phyloP scores from a whole-genome alignment of 2,113 vertebrate species.

The Gymnocephalus cernua region DNA sequence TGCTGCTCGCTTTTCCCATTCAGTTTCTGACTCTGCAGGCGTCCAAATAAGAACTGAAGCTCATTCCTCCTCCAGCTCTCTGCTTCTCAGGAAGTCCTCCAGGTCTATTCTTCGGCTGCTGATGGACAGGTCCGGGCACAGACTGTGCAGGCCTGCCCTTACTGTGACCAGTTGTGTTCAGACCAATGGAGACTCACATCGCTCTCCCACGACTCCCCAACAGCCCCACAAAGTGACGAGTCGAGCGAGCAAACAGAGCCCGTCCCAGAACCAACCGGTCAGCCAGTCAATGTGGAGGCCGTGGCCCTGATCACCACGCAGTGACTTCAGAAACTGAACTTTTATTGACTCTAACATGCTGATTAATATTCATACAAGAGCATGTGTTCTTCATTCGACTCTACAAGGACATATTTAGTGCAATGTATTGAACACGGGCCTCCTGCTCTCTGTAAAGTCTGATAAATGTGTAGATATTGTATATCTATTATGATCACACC shows the following conservation, averaged over 20 bases:
- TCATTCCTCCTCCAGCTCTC: conserved; percentile 2
- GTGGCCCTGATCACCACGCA: conserved; percentile 46
- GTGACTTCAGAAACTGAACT: conserved; percentile 7
- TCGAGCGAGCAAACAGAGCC: conserved; percentile 23
- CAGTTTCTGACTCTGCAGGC: conserved; percentile 10
- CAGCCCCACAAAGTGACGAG: conserved; percentile 2
- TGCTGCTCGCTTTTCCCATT: conserved; percentile 4
- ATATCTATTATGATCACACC: conserved; percentile 16
- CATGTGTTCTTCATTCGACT: background rate
- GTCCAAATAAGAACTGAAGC: background rate
- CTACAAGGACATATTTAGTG: conserved; percentile 5
- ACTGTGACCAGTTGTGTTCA: background rate
- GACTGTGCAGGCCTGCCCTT: background rate
- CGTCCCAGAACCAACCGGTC: background rate
- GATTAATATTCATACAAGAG: background rate
- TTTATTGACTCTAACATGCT: conserved; percentile 8
- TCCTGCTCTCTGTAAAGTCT: conserved; percentile 4
- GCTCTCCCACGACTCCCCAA: background rate
- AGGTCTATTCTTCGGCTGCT: conserved; percentile 31
- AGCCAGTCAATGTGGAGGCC: conserved; percentile 58
- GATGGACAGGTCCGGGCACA: conserved; percentile 9
- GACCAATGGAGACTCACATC: background rate
- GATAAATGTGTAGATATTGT: conserved; percentile 32
- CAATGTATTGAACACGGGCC: conserved; percentile 38
- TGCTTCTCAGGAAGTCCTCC: conserved; percentile 20